These are phyloP conservation scores for Pelagia noctiluca DNA, from an alignment of 30 jellyfish, hydroid and myxozoan genomes.

Conservation along the genomic window DNA sequence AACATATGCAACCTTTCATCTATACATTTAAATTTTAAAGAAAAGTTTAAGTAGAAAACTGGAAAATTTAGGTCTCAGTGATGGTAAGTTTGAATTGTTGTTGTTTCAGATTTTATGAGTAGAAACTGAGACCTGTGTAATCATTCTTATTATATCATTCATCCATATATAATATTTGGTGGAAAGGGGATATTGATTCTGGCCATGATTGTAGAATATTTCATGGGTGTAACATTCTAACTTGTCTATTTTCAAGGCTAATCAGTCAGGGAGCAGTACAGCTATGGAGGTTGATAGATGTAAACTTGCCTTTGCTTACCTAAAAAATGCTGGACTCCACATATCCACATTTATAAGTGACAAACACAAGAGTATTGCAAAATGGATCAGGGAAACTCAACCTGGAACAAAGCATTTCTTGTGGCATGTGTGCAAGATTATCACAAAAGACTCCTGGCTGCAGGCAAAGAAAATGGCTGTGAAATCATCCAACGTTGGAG, in stretches of 20 bases:
- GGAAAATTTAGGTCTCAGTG: too few species aligned
- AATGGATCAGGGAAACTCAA: conserved; percentile 37
- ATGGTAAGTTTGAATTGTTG: too few species aligned
- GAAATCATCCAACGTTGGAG: conserved; percentile 28
- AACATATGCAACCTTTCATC: too few species aligned
- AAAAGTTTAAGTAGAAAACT: too few species aligned
- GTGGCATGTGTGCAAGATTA: conserved; percentile 34
- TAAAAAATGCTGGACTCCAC: conserved; percentile 23
- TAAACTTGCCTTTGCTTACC: neutral
- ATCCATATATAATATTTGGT: too few species aligned
- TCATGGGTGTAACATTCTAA: neutral
- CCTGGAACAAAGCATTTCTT: conserved; percentile 26
- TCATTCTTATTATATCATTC: too few species aligned
- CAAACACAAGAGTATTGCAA: conserved; percentile 38
- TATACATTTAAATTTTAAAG: too few species aligned
- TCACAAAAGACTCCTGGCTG: conserved; percentile 5
- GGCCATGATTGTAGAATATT: neutral
- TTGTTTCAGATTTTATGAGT: too few species aligned
- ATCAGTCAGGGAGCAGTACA: neutral
- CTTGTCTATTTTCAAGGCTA: neutral
- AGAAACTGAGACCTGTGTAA: too few species aligned
- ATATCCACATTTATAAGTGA: conserved; percentile 31
- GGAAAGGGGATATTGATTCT: neutral
- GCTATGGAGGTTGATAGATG: neutral
- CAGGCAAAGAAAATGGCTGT: conserved; percentile 29